Base-by-base conservation (phyloP, 2,113 vertebrate species). In the Microtus montanus region DNA sequence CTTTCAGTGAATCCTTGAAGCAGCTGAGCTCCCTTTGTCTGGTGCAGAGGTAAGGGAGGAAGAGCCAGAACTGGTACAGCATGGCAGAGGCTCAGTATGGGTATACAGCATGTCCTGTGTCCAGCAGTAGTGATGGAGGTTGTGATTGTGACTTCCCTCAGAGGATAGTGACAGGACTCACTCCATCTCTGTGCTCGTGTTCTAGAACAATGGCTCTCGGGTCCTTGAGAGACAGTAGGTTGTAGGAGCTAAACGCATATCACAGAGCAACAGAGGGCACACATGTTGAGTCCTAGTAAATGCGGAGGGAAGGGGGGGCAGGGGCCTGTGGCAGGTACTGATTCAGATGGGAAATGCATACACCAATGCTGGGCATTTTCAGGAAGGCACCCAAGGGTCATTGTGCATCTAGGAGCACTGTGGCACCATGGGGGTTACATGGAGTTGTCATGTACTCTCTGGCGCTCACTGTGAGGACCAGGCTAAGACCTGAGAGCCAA, bases 61-160 rank as follows among this genome's bases (percentile, higher is more conserved):
- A 17, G 9, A 17, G 58, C 2, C 3, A 26, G 9, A n/a, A 41
- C 70, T 0, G 0, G 49, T 13, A 28, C 26, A 35, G 26, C 7
- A 64, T 2, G 0, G 2, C 22, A 3, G 20, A 38, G 15, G 6
- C 9, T 15, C 9, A 1, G 85, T 1, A 35, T 41, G 26, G 68
- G 41, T 10, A 11, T 10, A 17, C 49, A 41, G 84, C 2, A 14
- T 14, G 85, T 33, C 49, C 49, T 30, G 66, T 52, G 66, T 71
- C 33, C 24, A 85, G 24, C 5, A 8, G 33, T 5, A 41, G 86
- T 41, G 68, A 58, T 58, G 17, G 30, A 30, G 24, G 47, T 38
- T 15, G 2, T 49, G 86, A 2, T 6, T 47, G 71, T 63, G 6
- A 17, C 47, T 52, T 28, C 71, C 47, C 7, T 0, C 0, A 4